These are phyloP conservation scores for Drosophila aff. DNA, from an alignment of 1,140 invertebrate species.

Conservation along the genomic window DNA sequence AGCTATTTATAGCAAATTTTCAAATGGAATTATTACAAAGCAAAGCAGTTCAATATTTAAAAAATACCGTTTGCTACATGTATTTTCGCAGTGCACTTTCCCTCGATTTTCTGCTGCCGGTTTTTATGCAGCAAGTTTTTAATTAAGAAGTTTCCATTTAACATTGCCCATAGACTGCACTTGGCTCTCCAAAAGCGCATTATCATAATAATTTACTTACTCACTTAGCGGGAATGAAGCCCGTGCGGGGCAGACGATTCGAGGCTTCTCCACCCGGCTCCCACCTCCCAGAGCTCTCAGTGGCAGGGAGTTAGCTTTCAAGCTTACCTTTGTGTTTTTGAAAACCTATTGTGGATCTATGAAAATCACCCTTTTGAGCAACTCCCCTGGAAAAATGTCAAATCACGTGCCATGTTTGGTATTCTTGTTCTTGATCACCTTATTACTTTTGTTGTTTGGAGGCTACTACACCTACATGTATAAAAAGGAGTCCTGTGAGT, in stretches of 20 bases:
- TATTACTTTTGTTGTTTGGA: neutral
- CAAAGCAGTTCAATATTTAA: neutral
- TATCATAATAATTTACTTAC: constrained; percentile 80
- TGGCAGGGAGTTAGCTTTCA: constrained; percentile 33
- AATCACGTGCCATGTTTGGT: constrained; percentile 20
- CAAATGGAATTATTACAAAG: too few relatives aligned
- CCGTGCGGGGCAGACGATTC: neutral
- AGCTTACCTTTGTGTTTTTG: neutral
- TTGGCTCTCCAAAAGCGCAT: constrained; percentile 35
- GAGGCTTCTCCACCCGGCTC: neutral
- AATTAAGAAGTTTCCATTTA: constrained; percentile 81
- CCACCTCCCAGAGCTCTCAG: neutral
- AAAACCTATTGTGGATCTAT: neutral
- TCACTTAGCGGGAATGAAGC: constrained; percentile 46
- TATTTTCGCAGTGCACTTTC: constrained; percentile 18
- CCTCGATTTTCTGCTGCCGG: constrained; percentile 31
- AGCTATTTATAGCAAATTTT: neutral
- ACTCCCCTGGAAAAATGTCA: neutral
- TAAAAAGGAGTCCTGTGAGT: constrained; percentile 13
- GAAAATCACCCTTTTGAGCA: neutral
- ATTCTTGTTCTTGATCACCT: neutral
- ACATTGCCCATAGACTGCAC: constrained; percentile 48
- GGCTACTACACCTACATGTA: constrained; percentile 25
- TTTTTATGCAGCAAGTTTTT: constrained; percentile 74
- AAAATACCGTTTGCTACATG: neutral